Base-by-base conservation (phyloP, 2,113 vertebrate genomes). In the Echinops telfairi region DNA sequence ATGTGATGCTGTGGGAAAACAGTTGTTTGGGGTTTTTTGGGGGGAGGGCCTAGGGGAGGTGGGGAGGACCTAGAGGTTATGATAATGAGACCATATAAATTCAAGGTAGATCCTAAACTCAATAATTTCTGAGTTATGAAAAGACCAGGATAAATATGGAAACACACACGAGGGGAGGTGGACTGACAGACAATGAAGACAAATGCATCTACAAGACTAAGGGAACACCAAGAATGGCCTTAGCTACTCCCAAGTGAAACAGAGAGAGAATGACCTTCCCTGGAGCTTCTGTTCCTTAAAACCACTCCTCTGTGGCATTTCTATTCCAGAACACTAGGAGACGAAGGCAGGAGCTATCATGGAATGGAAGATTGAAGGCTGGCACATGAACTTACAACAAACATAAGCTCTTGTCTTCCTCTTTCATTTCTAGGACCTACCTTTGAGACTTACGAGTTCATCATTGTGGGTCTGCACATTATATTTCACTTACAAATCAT, bases 401-500 rank as follows among this genome's bases (percentile, higher is more conserved):
- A 38, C 57, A 79, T 90, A 84, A 70, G 20, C 6, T 83, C n/a
- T 16, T 27, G 89, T 86, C 33, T 79, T 94, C 57, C 33, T 83
- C 36, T 76, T 70, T 57, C 23, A 71, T 90, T 83, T 73, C 40
- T 17, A 11, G 25, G 31, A 47, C 40, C 47, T 90, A 90, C 38
- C 29, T 90, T 78, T 75, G 47, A 25, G 33, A 38, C 16, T 86
- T 88, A 83, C 77, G 91, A 86, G 75, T 40, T 23, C 40, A 75
- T 40, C 40, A 68, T 80, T 57, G 71, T 75, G 19, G 27, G 20
- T 53, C 58, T 57, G 8, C 84, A 12, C 95, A 79, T 31, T 68
- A 38, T 81, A 88, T 75, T 43, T 64, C 43, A 90, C 62, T 64
- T 93, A 71, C 90, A 94, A 66, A 53, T 73, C 8, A 29, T 38